Percentiles rank a stretch among this genome's conserved stretches.
Evolutionary conservation across 2,113 vertebrate genomes (phyloP).

Genomic region (Bubo scandiacus): DNA sequence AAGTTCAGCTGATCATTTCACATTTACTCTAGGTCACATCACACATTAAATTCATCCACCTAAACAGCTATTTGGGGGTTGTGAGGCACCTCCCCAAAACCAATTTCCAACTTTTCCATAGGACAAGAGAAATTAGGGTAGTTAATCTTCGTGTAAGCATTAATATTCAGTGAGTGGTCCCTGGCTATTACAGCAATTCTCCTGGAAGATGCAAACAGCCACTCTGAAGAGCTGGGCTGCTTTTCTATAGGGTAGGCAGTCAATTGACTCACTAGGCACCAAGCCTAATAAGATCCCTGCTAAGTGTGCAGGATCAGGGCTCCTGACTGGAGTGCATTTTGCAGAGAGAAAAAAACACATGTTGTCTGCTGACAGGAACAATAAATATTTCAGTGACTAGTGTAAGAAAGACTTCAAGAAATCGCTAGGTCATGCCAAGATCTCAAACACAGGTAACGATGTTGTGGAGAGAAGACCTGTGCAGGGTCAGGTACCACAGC

Average conservation of each 20-base stretch:
- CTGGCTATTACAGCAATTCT: background rate
- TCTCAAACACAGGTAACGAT: background rate
- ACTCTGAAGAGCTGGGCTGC: background rate
- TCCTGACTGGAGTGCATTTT: background rate
- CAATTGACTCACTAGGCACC: background rate
- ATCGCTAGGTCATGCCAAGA: accelerated
- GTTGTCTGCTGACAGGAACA: background rate
- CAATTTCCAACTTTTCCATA: background rate
- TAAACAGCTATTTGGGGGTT: background rate
- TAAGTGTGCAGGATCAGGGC: background rate
- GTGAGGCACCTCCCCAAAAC: background rate
- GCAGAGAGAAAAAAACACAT: background rate
- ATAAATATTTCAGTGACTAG: background rate
- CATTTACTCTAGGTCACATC: background rate
- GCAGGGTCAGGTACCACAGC: background rate
- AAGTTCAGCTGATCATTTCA: background rate
- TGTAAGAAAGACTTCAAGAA: background rate
- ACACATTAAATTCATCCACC: background rate
- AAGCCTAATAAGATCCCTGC: background rate
- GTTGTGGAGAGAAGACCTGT: background rate
- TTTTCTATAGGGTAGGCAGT: background rate
- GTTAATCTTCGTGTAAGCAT: background rate
- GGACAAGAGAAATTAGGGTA: background rate
- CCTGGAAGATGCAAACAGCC: background rate
- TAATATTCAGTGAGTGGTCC: background rate